Percentiles rank a stretch among this genome's conserved stretches.
phyloP scores from a whole-genome alignment of 1,140 invertebrate genomes.

The Proales similis region DNA sequence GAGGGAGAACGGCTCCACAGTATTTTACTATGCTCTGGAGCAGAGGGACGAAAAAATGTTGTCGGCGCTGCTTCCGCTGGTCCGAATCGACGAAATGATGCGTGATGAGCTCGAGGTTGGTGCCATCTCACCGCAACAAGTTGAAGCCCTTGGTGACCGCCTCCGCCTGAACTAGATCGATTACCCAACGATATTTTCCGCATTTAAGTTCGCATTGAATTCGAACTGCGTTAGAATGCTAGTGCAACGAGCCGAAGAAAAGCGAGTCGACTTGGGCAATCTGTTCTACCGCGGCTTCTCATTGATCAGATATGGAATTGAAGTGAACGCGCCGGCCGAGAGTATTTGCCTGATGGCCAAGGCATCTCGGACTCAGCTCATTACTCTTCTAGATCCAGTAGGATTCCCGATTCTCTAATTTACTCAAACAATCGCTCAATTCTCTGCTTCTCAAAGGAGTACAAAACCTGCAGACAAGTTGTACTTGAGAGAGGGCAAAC shows the following conservation, averaged over 20 bases:
- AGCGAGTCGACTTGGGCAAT: constrained; percentile 4
- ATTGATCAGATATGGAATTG: constrained; percentile 8
- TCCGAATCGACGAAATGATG: neutral
- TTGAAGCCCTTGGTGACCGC: too few species aligned
- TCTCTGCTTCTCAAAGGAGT: constrained; percentile 10
- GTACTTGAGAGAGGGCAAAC: neutral
- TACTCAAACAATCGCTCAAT: neutral
- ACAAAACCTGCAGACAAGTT: neutral
- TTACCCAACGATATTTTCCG: constrained; percentile 20
- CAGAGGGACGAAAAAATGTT: constrained; percentile 1
- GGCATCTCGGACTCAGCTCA: too few species aligned
- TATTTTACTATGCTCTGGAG: constrained; percentile 22
- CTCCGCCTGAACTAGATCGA: neutral
- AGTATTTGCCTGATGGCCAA: too few species aligned
- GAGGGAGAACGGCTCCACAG: constrained; percentile 31
- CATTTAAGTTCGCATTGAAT: neutral
- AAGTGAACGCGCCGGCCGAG: too few species aligned
- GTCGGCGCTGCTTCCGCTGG: too few species aligned
- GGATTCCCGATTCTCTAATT: constrained; percentile 4
- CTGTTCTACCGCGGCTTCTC: constrained; percentile 22
- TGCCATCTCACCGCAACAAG: too few species aligned
- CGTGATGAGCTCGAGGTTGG: constrained; percentile 26
- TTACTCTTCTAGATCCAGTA: constrained; percentile 13
- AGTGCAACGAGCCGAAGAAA: neutral
- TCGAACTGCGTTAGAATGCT: constrained; percentile 16